Percentiles rank a stretch among this genome's conserved stretches.
Evolutionary conservation across 2,113 vertebrate species (phyloP).

Genomic region (Paratilapia polleni): DNA sequence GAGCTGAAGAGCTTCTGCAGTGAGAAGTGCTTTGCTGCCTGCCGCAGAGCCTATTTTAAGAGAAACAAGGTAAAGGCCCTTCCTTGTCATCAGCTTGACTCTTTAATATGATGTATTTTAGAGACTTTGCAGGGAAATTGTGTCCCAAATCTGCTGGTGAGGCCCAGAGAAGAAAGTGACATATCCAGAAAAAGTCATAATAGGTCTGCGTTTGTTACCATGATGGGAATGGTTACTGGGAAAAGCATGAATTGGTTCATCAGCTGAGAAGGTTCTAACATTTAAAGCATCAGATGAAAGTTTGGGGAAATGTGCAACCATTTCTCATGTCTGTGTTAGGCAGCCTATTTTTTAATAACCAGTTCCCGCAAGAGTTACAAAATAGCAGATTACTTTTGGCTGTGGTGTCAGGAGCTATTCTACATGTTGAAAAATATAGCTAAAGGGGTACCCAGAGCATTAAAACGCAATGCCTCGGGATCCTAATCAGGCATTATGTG

Average conservation of each 20-base stretch:
- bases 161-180: background rate
- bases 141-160: conserved; percentile 12
- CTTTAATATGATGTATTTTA: background rate
- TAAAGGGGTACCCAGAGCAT: too few species aligned
- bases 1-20: conserved; percentile 99
- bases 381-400: too few species aligned
- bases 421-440: too few species aligned
- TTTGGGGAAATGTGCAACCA: too few species aligned
- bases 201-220: background rate
- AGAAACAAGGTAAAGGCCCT: conserved; percentile 93
- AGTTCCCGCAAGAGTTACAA: too few species aligned
- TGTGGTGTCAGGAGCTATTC: too few species aligned
- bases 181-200: background rate
- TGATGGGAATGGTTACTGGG: background rate
- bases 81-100: conserved; percentile 1
- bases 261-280: background rate
- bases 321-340: too few species aligned
- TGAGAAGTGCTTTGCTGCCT: conserved; percentile 99
- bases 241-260: background rate
- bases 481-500: too few species aligned
- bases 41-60: conserved; percentile 98
- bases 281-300: too few species aligned
- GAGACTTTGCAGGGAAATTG: conserved; percentile 12
- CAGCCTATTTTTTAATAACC: too few species aligned
- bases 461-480: too few species aligned